Percentiles rank a stretch among this genome's conserved stretches.
Evolutionary conservation across 2,888 invertebrate species (phyloP).

Genomic region (Cephus runcator): DNA sequence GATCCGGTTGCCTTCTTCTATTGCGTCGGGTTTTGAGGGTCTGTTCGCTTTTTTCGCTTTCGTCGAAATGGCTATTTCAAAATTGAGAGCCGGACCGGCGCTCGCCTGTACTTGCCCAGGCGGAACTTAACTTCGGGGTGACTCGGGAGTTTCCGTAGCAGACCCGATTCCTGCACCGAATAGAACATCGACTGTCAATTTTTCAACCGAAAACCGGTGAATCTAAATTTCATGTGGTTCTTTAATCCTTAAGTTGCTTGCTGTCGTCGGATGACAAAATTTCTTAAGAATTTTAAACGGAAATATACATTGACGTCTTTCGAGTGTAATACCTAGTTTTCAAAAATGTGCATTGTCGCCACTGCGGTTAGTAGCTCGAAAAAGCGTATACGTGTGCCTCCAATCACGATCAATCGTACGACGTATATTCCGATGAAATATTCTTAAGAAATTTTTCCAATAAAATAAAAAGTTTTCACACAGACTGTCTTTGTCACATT

Average conservation of each 20-base stretch:
- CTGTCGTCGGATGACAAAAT: not conserved
- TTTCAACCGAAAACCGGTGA: conserved; percentile 31
- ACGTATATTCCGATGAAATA: not conserved
- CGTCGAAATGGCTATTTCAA: conserved; percentile 76
- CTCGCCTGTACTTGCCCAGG: conserved; percentile 63
- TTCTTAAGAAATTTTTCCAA: not conserved
- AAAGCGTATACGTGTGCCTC: not conserved
- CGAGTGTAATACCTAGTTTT: not conserved
- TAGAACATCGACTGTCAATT: conserved; percentile 9
- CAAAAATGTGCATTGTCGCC: not conserved
- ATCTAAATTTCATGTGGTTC: conserved; percentile 5
- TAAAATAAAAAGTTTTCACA: not conserved
- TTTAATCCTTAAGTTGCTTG: not conserved
- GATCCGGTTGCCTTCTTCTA: conserved; percentile 73
- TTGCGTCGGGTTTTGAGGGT: conserved; percentile 81
- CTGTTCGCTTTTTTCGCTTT: conserved; percentile 64
- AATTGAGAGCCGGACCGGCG: conserved; percentile 74
- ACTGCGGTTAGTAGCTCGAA: not conserved
- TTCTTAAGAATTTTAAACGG: not conserved
- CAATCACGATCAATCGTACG: not conserved
- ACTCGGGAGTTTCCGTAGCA: conserved; percentile 56
- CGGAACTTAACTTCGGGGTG: conserved; percentile 40
- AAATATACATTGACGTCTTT: not conserved
- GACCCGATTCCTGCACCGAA: not conserved
- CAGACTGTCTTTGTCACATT: not conserved